Evolutionary conservation across 2,113 vertebrate genomes (phyloP).

Genomic region (Casuarius casuarius): DNA sequence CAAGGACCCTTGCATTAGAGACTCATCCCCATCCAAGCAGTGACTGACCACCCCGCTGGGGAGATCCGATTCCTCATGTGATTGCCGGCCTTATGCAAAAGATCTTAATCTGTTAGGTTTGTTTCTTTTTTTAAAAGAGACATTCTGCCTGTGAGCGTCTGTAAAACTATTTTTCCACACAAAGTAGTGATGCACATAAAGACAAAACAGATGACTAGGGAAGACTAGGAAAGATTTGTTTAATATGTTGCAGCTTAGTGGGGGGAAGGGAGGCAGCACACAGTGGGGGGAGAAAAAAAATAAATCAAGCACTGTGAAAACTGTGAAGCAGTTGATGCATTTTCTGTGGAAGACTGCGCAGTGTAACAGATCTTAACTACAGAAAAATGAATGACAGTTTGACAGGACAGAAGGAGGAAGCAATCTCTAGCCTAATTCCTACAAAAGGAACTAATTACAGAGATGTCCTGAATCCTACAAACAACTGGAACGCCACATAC

Average conservation of each 20-base stretch:
- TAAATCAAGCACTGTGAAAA: neutral
- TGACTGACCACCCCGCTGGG: neutral
- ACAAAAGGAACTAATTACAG: neutral
- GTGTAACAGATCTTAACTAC: neutral
- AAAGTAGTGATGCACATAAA: neutral
- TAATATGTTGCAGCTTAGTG: neutral
- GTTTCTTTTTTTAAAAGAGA: neutral
- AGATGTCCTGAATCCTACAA: neutral
- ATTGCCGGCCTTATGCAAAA: neutral
- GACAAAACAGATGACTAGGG: neutral
- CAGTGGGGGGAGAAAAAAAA: neutral
- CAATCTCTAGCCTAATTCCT: neutral
- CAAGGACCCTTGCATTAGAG: neutral
- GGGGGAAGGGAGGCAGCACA: neutral
- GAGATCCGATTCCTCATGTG: neutral
- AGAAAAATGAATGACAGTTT: neutral
- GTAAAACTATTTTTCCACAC: rapidly evolving
- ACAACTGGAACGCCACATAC: neutral
- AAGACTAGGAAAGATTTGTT: neutral
- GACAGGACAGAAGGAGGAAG: neutral
- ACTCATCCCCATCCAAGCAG: neutral
- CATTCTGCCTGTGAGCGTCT: neutral
- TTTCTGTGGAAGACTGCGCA: neutral
- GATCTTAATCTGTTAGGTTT: neutral
- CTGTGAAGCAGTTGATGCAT: neutral